These are phyloP conservation scores for Carassius gibelio DNA, from an alignment of 2,113 vertebrate species.

Conservation along the genomic window DNA sequence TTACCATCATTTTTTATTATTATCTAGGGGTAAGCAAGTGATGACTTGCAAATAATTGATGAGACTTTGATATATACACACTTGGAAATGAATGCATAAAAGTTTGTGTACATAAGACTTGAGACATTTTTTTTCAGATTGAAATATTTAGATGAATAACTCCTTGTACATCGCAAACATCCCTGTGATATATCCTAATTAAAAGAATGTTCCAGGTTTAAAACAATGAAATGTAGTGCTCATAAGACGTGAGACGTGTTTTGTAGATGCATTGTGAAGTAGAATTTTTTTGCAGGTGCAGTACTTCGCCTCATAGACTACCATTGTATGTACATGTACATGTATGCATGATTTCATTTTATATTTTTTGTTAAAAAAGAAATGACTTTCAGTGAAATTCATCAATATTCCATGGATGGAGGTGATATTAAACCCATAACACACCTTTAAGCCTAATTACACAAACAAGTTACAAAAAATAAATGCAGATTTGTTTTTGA, in stretches of 20 bases:
- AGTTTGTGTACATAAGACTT: not conserved
- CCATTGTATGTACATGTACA: not conserved
- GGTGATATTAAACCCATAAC: not conserved
- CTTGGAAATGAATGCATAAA: slow-evolving; percentile 29
- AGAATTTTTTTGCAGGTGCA: not conserved
- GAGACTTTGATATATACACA: slow-evolving; percentile 24
- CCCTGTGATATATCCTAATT: slow-evolving; percentile 4
- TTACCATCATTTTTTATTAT: not conserved
- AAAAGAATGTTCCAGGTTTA: slow-evolving; percentile 5
- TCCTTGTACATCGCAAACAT: not conserved
- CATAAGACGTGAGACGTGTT: not conserved
- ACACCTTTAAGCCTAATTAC: slow-evolving; percentile 13
- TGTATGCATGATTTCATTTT: not conserved
- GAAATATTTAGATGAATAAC: slow-evolving; percentile 6
- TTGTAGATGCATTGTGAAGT: not conserved
- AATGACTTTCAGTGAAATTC: not conserved
- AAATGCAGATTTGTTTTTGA: not conserved
- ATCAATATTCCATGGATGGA: not conserved
- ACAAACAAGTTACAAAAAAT: slow-evolving; percentile 3
- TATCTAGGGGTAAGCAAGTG: slow-evolving; percentile 12
- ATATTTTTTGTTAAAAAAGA: not conserved
- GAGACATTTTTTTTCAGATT: slow-evolving; percentile 39
- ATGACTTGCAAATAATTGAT: slow-evolving; percentile 24
- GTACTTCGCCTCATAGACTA: not conserved
- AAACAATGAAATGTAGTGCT: not conserved